Conservation (phyloP, 2,888 invertebrate species). For the Parapristionchus giblindavisi region DNA sequence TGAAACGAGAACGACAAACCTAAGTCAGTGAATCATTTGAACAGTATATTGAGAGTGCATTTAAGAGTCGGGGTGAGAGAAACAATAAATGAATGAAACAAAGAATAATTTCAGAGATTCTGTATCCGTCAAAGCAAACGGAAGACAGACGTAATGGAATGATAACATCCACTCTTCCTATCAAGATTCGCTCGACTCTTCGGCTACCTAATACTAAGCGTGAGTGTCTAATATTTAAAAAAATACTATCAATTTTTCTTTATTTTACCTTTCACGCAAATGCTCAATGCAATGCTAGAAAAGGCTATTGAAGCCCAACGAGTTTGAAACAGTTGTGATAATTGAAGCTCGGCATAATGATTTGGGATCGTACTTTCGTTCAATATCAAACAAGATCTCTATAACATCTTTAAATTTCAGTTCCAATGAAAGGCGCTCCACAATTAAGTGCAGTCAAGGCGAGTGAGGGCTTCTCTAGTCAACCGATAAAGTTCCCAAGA, state of each 20-base stretch:
- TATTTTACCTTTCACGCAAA: not conserved
- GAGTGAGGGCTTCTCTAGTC: conserved; percentile 57
- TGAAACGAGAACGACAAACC: too few species aligned
- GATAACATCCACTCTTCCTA: conserved; percentile 12
- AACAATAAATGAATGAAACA: too few species aligned
- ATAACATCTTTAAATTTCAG: conserved; percentile 41
- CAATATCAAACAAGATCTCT: too few species aligned
- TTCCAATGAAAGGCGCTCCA: conserved; percentile 56
- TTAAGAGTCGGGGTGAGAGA: too few species aligned
- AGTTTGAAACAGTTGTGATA: too few species aligned
- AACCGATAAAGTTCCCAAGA: conserved; percentile 59
- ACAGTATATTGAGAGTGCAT: too few species aligned
- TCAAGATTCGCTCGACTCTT: conserved; percentile 27
- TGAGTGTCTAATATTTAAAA: not conserved
- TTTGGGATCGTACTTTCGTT: too few species aligned
- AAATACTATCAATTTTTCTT: not conserved
- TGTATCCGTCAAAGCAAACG: not conserved
- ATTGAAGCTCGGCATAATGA: too few species aligned
- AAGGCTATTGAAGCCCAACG: not conserved
- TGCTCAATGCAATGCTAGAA: not conserved
- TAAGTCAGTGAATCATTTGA: too few species aligned
- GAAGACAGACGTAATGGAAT: not conserved
- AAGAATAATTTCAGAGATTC: not conserved
- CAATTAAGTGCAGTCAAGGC: conserved; percentile 47
- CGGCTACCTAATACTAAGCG: conserved; percentile 17